phyloP scores from a whole-genome alignment of 2,888 invertebrate genomes.

The Hyalella azteca region DNA sequence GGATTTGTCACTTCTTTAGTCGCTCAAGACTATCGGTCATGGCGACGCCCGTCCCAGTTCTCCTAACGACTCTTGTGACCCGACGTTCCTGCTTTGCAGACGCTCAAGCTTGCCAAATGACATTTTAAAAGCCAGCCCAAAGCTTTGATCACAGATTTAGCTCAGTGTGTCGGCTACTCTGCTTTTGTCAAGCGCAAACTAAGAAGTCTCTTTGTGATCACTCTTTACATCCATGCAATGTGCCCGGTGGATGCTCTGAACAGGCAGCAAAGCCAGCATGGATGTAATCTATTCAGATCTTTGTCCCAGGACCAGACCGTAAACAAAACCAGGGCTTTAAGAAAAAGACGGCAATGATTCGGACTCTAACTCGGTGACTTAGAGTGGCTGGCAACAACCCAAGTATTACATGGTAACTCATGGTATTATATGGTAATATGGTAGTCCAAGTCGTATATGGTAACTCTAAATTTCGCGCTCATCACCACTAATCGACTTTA shows the following conservation, averaged over 20 bases:
- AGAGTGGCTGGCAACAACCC: too few species aligned
- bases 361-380: too few species aligned
- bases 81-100: neutral
- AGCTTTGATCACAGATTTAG: slow-evolving; percentile 18
- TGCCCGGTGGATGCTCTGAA: neutral
- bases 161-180: neutral
- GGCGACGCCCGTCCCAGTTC: neutral
- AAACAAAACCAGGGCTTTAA: too few species aligned
- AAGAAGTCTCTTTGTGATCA: slow-evolving; percentile 3
- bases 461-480: too few species aligned
- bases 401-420: too few species aligned
- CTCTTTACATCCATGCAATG: neutral
- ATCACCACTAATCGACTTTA: too few species aligned
- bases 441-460: too few species aligned
- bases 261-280: too few species aligned
- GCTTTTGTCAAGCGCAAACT: slow-evolving; percentile 5
- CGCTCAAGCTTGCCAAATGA: neutral
- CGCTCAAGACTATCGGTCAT: slow-evolving; percentile 5
- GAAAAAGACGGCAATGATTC: too few species aligned
- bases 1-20: slow-evolving; percentile 24
- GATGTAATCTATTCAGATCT: too few species aligned
- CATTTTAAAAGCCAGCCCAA: slow-evolving; percentile 9
- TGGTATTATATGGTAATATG: too few species aligned
- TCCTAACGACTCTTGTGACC: neutral
- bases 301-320: too few species aligned